Percentiles rank a stretch among this genome's conserved stretches.
These are phyloP conservation scores for Loris lydekkerianus DNA, from an alignment of 2,797 vertebrate species.

Conservation along the genomic window DNA sequence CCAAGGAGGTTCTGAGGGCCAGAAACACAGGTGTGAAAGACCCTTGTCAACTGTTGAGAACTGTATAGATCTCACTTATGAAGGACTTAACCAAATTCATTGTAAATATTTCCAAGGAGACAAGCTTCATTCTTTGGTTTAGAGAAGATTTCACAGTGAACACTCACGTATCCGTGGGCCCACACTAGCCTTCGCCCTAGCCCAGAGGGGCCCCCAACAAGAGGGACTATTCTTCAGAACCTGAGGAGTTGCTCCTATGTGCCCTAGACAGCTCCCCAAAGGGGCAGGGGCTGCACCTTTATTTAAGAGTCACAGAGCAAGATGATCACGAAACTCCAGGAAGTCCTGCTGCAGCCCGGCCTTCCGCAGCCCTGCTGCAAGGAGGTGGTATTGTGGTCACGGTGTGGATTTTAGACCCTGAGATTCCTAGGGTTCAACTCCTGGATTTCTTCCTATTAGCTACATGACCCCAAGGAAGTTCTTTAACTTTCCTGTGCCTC, in stretches of 20 bases:
- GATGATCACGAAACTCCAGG: not conserved
- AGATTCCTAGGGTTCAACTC: not conserved
- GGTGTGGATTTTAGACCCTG: not conserved
- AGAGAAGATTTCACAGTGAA: not conserved
- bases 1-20: not conserved
- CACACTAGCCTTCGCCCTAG: not conserved
- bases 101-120: not conserved
- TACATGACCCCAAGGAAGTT: not conserved
- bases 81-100: not conserved
- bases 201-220: not conserved
- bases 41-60: not conserved
- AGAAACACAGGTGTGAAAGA: not conserved
- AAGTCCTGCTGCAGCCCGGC: not conserved
- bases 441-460: not conserved
- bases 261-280: not conserved
- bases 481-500: not conserved
- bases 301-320: not conserved
- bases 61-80: not conserved
- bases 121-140: not conserved
- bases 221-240: not conserved
- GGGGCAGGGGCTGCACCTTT: not conserved
- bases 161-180: not conserved
- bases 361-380: too few relatives aligned
- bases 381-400: not conserved
- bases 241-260: not conserved